Evolutionary conservation across 2,888 invertebrate genomes (phyloP).

Genomic region (Diarsia dahlii): DNA sequence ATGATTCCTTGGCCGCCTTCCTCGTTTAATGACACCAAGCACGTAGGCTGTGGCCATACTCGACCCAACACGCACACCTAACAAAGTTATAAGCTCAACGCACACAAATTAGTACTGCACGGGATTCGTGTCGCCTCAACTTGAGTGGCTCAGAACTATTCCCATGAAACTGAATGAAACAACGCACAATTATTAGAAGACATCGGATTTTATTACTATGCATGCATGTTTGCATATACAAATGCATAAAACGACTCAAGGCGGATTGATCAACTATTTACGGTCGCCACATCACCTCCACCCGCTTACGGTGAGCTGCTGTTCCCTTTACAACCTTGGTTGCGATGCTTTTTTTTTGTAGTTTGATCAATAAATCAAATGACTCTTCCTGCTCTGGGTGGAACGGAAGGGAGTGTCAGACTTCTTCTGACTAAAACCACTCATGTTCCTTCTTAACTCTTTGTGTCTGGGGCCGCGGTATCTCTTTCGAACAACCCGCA

Average conservation of each 20-base stretch:
- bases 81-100: conserved; percentile 5
- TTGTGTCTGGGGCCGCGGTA: too few species aligned
- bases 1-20: neutral
- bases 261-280: neutral
- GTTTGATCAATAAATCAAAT: too few species aligned
- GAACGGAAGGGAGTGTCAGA: too few species aligned
- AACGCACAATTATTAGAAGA: neutral
- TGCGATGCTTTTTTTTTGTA: too few species aligned
- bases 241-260: neutral
- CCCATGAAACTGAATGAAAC: neutral
- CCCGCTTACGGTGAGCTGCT: neutral
- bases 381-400: too few species aligned
- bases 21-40: conserved; percentile 30
- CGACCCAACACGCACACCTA: conserved; percentile 12
- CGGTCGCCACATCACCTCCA: neutral
- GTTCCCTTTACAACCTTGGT: neutral
- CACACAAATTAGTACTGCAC: neutral
- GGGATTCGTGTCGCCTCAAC: neutral
- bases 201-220: neutral
- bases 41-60: conserved; percentile 16
- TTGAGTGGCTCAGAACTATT: neutral
- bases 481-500: too few species aligned
- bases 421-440: too few species aligned
- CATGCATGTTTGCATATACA: neutral
- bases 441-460: too few species aligned